Evolutionary conservation across 2,888 invertebrate species (phyloP).

Genomic region (Calameuta pallipes): DNA sequence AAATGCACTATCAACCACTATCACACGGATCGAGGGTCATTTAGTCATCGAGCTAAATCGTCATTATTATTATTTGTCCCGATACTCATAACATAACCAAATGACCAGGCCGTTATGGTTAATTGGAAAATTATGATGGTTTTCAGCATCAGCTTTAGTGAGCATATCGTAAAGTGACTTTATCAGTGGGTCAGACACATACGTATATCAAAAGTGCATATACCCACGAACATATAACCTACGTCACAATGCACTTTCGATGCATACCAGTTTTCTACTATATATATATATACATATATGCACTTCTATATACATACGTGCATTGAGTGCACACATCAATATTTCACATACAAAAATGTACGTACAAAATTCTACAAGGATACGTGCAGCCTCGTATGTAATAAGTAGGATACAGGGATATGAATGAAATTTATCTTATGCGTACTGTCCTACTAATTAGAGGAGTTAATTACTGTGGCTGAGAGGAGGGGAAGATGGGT

Average conservation of each 20-base stretch:
- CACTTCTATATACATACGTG: not conserved
- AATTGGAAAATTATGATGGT: not conserved
- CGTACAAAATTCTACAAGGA: not conserved
- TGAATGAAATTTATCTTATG: not conserved
- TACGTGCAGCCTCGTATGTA: not conserved
- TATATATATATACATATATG: not conserved
- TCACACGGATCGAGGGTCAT: not conserved
- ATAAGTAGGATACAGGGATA: not conserved
- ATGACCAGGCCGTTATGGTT: not conserved
- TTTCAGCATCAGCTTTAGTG: not conserved
- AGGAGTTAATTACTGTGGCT: not conserved
- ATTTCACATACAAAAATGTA: not conserved
- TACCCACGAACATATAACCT: not conserved
- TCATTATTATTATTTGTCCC: not conserved
- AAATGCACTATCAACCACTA: not conserved
- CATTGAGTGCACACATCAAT: not conserved
- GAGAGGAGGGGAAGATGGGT: not conserved
- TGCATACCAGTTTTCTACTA: not conserved
- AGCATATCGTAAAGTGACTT: not conserved
- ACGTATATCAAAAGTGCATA: not conserved
- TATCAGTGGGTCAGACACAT: not conserved
- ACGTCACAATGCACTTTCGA: not conserved
- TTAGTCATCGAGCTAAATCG: not conserved
- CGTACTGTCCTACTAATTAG: slow-evolving; percentile 6
- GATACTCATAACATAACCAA: not conserved